phyloP scores from a whole-genome alignment of 30 jellyfish, hydroid and myxozoan genomes.

The Hydra vulgaris region DNA sequence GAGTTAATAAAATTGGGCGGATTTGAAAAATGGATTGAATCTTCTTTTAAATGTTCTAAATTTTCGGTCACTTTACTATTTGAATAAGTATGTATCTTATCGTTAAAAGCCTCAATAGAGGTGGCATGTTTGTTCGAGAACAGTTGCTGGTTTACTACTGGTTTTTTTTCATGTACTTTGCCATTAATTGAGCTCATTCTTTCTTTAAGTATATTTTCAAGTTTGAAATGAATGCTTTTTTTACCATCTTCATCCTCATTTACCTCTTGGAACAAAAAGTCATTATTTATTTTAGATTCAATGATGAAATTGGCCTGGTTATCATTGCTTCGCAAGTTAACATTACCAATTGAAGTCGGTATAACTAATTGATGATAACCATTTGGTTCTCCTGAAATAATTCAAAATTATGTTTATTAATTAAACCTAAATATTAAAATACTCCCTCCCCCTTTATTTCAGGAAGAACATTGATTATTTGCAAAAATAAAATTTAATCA shows the following conservation, averaged over 20 bases:
- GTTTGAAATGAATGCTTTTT: neutral
- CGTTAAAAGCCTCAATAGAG: too few species aligned
- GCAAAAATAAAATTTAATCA: too few species aligned
- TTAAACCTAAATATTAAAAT: neutral
- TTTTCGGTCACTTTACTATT: too few species aligned
- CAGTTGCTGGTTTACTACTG: neutral
- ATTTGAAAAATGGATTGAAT: neutral
- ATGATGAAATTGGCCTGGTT: neutral
- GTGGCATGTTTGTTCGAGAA: neutral
- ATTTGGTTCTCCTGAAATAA: neutral
- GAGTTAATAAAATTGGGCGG: neutral
- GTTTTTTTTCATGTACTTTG: neutral
- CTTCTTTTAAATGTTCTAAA: too few species aligned
- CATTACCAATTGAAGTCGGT: neutral
- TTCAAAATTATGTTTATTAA: too few species aligned
- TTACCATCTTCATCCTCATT: conserved; percentile 1
- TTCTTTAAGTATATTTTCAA: neutral
- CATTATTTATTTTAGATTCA: neutral
- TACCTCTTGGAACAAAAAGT: neutral
- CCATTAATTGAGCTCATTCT: neutral
- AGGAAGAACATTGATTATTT: too few species aligned
- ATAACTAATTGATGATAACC: neutral
- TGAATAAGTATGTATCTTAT: too few species aligned
- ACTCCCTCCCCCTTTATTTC: too few species aligned
- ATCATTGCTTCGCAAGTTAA: neutral